Base-by-base conservation (phyloP, 2,797 vertebrate species). In the Staurois parvus region DNA sequence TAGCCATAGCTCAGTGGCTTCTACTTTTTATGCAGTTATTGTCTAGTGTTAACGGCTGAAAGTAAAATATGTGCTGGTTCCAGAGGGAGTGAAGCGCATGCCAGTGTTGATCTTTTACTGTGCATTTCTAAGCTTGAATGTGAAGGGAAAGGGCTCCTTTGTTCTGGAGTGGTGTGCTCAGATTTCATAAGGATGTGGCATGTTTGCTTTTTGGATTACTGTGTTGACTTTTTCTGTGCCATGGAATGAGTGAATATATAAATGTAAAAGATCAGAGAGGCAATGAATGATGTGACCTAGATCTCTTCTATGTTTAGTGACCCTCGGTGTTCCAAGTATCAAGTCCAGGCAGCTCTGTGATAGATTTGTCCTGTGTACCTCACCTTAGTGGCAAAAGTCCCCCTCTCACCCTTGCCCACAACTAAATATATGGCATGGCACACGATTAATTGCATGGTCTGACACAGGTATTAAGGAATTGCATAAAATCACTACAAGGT, bases 191-290 rank as follows among this genome's bases (percentile, higher is more conserved):
- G 78, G 78, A 81, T 85, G 48, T 85, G 77, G 72, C 62, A 56
- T 80, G 84, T 85, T 85, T 85, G 72, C 72, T 81, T 56, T 76
- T 85, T 62, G 84, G 84, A 85, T 85, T 85, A 85, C 32, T n/a
- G 72, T 85, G 78, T 81, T 85, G 62, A 85, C 72, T 75, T 80
- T 79, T 62, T 81, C 42, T 76, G 29, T 32, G 48, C 28, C 72
- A 30, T 67, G 72, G 52, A 85, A 85, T 69, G 32, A 81, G 64
- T 56, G 29, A 34, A 48, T 80, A 7, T 45, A 52, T 85, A 74
- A 75, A 85, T 74, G 62, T 80, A 40, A 59, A 66, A 85, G 77
- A 73, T 79, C 59, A 68, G 30, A 74, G 45, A 75, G 62, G 72
- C 59, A 45, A 85, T 30, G 72, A 85, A 32, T 34, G 84, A 76